These are phyloP conservation scores for Asobara japonica DNA, from an alignment of 1,140 invertebrate species.

Conservation along the genomic window DNA sequence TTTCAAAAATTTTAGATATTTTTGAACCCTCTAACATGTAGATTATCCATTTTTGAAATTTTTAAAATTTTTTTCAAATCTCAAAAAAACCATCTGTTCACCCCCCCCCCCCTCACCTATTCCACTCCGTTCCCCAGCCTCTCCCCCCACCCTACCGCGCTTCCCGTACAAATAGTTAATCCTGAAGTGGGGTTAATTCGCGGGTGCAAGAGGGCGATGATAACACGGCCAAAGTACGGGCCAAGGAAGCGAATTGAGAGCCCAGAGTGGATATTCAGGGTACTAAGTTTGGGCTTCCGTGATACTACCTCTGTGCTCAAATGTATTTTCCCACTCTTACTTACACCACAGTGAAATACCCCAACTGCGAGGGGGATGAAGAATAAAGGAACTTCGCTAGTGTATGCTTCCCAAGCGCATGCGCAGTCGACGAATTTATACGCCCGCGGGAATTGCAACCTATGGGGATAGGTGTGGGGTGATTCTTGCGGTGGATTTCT, in stretches of 20 bases:
- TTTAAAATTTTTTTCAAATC: too few relatives aligned
- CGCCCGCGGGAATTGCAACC: conserved; percentile 23
- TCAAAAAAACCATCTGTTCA: too few relatives aligned
- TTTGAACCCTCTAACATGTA: too few relatives aligned
- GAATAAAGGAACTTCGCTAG: neutral
- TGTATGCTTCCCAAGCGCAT: neutral
- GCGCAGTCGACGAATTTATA: neutral
- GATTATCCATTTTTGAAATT: too few relatives aligned
- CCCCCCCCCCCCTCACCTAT: too few relatives aligned
- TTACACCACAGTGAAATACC: too few relatives aligned
- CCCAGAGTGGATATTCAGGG: conserved; percentile 8
- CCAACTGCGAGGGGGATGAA: neutral
- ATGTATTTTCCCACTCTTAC: neutral
- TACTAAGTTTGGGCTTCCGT: conserved; percentile 42
- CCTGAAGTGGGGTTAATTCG: conserved; percentile 42
- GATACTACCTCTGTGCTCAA: conserved; percentile 32
- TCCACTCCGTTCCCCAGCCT: too few relatives aligned
- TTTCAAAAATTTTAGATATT: too few relatives aligned
- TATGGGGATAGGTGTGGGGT: conserved; percentile 48
- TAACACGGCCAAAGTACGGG: neutral
- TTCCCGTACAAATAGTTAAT: too few relatives aligned
- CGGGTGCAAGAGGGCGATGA: conserved; percentile 16
- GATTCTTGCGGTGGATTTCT: conserved; percentile 65
- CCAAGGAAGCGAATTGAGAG: neutral
- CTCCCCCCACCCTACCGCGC: too few relatives aligned